phyloP scores from a whole-genome alignment of 2,113 vertebrate genomes.

The Halcyon malimbica region DNA sequence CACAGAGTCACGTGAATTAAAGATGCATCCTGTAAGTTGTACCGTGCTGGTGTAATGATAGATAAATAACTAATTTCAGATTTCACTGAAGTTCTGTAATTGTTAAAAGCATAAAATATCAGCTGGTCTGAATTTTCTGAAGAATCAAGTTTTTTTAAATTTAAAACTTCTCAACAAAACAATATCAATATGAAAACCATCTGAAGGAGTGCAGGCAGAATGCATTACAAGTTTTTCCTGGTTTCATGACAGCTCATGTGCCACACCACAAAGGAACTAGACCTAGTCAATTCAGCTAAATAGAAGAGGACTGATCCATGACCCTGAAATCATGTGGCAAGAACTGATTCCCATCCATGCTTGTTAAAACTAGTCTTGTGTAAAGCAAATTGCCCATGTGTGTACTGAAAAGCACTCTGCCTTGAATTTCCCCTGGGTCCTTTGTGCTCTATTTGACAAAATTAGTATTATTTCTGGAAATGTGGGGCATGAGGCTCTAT shows the following conservation, averaged over 20 bases:
- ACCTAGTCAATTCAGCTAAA: not conserved
- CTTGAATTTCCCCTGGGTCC: not conserved
- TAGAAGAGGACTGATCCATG: not conserved
- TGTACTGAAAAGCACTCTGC: not conserved
- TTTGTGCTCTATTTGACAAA: constrained; percentile 28
- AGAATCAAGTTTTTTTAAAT: not conserved
- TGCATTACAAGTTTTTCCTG: not conserved
- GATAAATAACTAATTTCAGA: not conserved
- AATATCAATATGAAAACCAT: not conserved
- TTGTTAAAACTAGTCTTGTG: not conserved
- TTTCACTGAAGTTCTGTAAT: not conserved
- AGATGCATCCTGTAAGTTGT: not conserved
- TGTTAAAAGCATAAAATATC: not conserved
- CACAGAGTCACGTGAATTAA: not conserved
- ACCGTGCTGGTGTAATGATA: not conserved
- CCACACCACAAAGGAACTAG: not conserved
- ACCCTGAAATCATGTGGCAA: constrained; percentile 10
- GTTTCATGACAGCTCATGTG: not conserved
- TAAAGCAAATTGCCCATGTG: not conserved
- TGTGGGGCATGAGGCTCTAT: not conserved
- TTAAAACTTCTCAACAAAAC: not conserved
- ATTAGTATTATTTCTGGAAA: not conserved
- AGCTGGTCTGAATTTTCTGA: not conserved
- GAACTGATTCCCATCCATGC: not conserved
- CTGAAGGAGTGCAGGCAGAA: not conserved